Evolutionary conservation across 2,797 vertebrate species (phyloP).

Genomic region (Hirundo rustica): DNA sequence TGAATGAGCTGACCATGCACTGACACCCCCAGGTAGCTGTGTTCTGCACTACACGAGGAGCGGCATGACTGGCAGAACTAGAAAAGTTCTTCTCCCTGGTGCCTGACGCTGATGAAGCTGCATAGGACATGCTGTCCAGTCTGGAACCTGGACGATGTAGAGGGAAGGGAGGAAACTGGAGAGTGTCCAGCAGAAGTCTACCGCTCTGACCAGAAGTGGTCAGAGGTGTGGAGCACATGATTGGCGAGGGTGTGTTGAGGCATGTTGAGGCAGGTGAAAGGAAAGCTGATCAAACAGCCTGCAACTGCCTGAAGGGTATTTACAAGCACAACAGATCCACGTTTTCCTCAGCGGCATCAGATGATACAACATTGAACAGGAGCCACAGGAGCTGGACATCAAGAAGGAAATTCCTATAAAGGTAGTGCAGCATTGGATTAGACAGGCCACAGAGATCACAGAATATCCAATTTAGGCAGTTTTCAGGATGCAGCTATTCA

Average conservation of each 20-base stretch:
- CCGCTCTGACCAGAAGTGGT: background rate
- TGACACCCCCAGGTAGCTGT: background rate
- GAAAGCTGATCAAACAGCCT: background rate
- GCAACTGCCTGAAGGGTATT: background rate
- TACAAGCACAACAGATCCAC: background rate
- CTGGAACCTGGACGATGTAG: background rate
- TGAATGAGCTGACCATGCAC: background rate
- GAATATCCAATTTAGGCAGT: conserved; percentile 19
- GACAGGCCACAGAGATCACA: background rate
- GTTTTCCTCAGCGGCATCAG: background rate
- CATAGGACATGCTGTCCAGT: background rate
- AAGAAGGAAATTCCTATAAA: background rate
- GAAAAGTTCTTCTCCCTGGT: background rate
- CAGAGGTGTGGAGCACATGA: background rate
- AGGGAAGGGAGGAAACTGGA: background rate
- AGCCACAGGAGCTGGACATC: background rate
- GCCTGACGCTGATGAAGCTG: background rate
- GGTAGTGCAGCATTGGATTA: background rate
- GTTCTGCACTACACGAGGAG: background rate
- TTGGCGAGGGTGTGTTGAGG: background rate
- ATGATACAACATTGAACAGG: background rate
- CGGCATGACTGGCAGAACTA: background rate
- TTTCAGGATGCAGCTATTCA: background rate
- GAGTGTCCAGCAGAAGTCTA: background rate
- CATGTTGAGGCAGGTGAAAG: background rate